These are phyloP conservation scores for Drosophila tani DNA, from an alignment of 1,140 invertebrate species.

Conservation along the genomic window DNA sequence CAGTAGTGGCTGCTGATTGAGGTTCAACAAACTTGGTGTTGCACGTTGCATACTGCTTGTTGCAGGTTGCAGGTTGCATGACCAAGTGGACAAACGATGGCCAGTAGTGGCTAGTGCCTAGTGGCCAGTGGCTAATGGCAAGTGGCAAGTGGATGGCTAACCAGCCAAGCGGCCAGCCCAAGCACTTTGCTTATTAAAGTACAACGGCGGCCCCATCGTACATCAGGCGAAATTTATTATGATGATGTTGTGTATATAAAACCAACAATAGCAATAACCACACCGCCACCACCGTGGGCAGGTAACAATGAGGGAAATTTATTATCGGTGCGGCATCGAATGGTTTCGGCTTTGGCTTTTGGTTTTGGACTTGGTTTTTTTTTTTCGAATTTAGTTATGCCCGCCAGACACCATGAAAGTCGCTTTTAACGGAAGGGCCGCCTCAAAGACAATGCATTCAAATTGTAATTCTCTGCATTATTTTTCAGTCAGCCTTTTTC, in stretches of 20 bases:
- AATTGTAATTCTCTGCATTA: constrained; percentile 65
- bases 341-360: constrained; percentile 64
- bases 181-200: constrained; percentile 82
- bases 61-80: constrained; percentile 55
- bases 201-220: constrained; percentile 62
- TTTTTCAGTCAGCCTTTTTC: constrained; percentile 20
- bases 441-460: constrained; percentile 69
- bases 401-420: constrained; percentile 58
- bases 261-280: constrained; percentile 47
- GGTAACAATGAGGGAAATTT: constrained; percentile 79
- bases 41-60: constrained; percentile 12
- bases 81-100: constrained; percentile 74
- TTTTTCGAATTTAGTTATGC: constrained; percentile 30
- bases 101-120: constrained; percentile 46
- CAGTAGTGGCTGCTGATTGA: constrained; percentile 31
- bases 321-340: constrained; percentile 80
- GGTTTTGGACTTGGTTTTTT: constrained; percentile 22
- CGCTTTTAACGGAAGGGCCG: constrained; percentile 72
- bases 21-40: constrained; percentile 47
- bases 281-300: constrained; percentile 48
- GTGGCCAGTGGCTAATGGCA: constrained; percentile 43
- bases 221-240: constrained; percentile 82
- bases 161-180: constrained; percentile 74
- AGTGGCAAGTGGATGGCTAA: constrained; percentile 47
- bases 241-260: constrained; percentile 77